Base-by-base conservation (phyloP, 2,888 invertebrate genomes). In the Lasiommata megera region DNA sequence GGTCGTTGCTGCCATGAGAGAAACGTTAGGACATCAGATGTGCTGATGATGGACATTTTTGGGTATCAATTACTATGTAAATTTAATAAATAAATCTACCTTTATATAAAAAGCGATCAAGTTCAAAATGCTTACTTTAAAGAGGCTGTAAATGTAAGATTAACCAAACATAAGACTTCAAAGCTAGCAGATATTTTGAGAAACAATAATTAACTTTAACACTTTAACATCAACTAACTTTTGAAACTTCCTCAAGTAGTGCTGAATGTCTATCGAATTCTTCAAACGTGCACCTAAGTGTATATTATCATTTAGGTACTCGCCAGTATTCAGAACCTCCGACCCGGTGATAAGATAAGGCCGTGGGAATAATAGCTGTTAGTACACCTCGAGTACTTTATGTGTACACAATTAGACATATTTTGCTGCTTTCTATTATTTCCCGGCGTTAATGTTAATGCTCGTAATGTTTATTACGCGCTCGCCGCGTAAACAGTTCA, bases 261-360 rank as follows among this genome's bases (percentile, higher is more conserved):
- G 2, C n/a, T n/a, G n/a, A n/a, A n/a, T n/a, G 7, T 37, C 11
- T 37, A 48, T 23, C 8, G 23, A 37, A 37, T 48, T 46, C 8
- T 16, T 46, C 18, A 8, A n/a, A 23, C 17, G 47, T 14, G 12
- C 23, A 37, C 48, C 23, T 48, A 1, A 47, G 37, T 23, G 23
- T 23, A 8, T 0, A 6, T 29, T 31, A 29, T 29, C 29, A 11
- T 12, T 9, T 3, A 8, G 0, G 14, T 38, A 12, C 7, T 6
- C 6, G 6, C 6, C 17, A 18, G 17, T 48, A 36, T 36, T 48
- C 41, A 17, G 28, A 23, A 52, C 29, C 52, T 52, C 18, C 54
- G 62, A 62, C 60, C 54, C 43, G 7, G n/a, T 36, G 60, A 62
- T 62, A 60, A 62, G 62, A 62, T 60, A 62, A 43, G 31, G 52